These are phyloP conservation scores for Biston betularia DNA, from an alignment of 2,888 invertebrate species.

Conservation along the genomic window DNA sequence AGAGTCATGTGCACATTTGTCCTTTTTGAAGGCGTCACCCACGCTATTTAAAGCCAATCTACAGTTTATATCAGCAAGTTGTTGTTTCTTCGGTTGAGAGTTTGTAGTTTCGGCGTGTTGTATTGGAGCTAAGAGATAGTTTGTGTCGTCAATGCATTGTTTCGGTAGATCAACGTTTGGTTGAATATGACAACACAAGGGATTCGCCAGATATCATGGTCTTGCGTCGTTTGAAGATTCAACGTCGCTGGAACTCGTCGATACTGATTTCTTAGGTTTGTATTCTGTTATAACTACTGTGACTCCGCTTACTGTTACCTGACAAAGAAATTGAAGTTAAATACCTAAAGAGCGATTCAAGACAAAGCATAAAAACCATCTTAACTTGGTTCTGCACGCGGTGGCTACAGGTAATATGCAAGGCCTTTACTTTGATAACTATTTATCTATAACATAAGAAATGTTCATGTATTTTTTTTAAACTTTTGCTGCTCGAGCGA, in stretches of 20 bases:
- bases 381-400: too few species aligned
- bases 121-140: neutral
- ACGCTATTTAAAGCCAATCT: neutral
- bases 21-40: neutral
- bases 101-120: neutral
- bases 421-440: too few species aligned
- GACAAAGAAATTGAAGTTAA: slow-evolving; percentile 39
- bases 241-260: slow-evolving; percentile 79
- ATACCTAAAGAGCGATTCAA: too few species aligned
- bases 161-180: neutral
- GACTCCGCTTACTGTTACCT: slow-evolving; percentile 96
- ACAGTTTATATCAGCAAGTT: neutral
- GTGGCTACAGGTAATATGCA: too few species aligned
- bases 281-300: slow-evolving; percentile 99
- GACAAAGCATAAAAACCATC: too few species aligned
- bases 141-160: neutral
- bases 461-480: too few species aligned
- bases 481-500: too few species aligned
- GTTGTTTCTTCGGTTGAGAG: neutral
- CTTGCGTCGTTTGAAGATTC: slow-evolving; percentile 83
- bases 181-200: slow-evolving; percentile 2
- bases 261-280: slow-evolving; percentile 90
- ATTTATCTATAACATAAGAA: too few species aligned
- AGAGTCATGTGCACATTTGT: neutral
- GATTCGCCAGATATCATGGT: slow-evolving; percentile 62